Evolutionary conservation across 2,113 vertebrate species (phyloP).

Genomic region (Pimephales promelas): DNA sequence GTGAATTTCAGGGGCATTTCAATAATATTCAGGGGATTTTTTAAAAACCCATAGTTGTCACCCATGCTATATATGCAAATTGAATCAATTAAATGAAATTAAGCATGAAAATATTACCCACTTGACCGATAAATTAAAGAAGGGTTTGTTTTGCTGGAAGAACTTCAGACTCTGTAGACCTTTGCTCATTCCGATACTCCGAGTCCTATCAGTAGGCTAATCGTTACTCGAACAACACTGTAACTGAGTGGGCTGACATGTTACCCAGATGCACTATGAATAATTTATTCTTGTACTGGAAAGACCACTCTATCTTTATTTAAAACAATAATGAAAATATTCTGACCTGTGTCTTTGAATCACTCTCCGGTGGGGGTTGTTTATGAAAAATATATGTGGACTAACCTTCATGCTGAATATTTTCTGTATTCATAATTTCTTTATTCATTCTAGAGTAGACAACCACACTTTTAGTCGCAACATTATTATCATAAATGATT

Average conservation of each 20-base stretch:
- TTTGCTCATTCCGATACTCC: constrained; percentile 37
- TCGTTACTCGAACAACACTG: neutral
- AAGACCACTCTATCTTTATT: neutral
- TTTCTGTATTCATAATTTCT: neutral
- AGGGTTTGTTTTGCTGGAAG: neutral
- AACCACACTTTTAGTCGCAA: neutral
- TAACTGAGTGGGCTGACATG: neutral
- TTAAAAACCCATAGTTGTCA: neutral
- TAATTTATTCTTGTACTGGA: neutral
- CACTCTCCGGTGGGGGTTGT: neutral
- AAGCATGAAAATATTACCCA: neutral
- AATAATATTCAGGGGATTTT: too few species aligned
- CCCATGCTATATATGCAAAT: neutral
- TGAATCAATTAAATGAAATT: neutral
- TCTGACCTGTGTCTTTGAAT: neutral
- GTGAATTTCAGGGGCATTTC: neutral
- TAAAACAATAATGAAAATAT: neutral
- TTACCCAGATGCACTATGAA: neutral
- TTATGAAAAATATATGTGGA: neutral
- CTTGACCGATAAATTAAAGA: neutral
- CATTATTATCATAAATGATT: neutral
- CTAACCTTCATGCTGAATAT: neutral
- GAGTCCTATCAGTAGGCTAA: too few species aligned
- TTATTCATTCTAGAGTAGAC: neutral
- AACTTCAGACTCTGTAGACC: constrained; percentile 46